These are phyloP conservation scores for Sebastes variabilis DNA, from an alignment of 2,797 vertebrate genomes.

Conservation along the genomic window DNA sequence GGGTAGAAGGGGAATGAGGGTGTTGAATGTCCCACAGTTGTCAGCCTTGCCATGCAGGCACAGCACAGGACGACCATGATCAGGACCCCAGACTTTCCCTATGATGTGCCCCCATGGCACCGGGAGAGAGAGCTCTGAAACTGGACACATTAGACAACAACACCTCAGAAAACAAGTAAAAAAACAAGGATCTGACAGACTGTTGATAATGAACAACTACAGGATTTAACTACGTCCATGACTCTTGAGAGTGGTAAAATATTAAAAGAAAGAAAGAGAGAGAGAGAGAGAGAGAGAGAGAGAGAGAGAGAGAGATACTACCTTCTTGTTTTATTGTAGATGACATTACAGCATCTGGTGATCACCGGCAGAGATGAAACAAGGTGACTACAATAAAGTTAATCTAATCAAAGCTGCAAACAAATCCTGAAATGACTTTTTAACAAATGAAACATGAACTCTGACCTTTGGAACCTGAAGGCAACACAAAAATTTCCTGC, in stretches of 20 bases:
- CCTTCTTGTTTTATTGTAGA: slow-evolving; percentile 1
- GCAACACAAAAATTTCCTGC: neutral
- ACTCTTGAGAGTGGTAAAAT: neutral
- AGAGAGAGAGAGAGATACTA: neutral
- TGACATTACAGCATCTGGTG: slow-evolving; percentile 1
- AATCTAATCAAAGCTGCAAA: neutral
- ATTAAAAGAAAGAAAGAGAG: neutral
- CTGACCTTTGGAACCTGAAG: neutral
- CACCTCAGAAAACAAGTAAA: neutral
- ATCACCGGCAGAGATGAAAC: neutral
- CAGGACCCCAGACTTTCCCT: slow-evolving; percentile 83
- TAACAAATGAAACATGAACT: neutral
- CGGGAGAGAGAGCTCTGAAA: slow-evolving; percentile 78
- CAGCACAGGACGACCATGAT: slow-evolving; percentile 77
- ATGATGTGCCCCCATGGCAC: slow-evolving; percentile 84
- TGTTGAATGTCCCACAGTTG: slow-evolving; percentile 84
- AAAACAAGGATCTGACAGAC: neutral
- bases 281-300: too few species aligned
- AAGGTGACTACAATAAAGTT: neutral
- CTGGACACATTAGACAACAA: slow-evolving; percentile 26
- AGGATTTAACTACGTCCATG: neutral
- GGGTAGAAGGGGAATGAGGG: slow-evolving; percentile 56
- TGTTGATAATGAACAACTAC: neutral
- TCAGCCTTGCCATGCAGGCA: slow-evolving; percentile 87
- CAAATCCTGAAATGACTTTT: neutral